These are phyloP conservation scores for Lipotes vexillifer DNA, from an alignment of 2,113 vertebrate genomes.

Conservation along the genomic window DNA sequence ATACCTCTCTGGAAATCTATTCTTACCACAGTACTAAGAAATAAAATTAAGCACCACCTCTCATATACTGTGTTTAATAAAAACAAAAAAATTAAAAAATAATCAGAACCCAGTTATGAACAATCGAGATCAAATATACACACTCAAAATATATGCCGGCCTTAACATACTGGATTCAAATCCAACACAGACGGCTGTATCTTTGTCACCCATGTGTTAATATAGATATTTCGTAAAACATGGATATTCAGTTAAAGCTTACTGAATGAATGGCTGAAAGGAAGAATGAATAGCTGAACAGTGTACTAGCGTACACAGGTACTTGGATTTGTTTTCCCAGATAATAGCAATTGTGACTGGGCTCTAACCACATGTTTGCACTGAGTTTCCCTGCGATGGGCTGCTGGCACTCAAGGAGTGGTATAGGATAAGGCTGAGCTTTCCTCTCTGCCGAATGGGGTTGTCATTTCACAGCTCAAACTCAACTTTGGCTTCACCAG, in stretches of 20 bases:
- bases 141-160: not conserved
- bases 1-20: not conserved
- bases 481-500: not conserved
- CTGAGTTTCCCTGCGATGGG: not conserved
- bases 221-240: not conserved
- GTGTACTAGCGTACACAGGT: not conserved
- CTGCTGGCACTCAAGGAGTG: not conserved
- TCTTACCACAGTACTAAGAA: not conserved
- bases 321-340: not conserved
- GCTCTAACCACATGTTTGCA: not conserved
- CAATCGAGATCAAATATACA: not conserved
- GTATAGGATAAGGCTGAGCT: not conserved
- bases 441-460: not conserved
- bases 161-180: not conserved
- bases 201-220: not conserved
- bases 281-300: not conserved
- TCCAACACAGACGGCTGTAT: not conserved
- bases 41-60: not conserved
- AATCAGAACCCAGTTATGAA: not conserved
- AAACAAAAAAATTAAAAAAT: not conserved
- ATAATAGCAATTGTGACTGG: not conserved
- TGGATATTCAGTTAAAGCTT: not conserved
- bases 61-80: not conserved
- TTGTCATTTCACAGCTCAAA: not conserved
- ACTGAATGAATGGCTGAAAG: not conserved